Percentiles rank a stretch among this genome's conserved stretches.
These are phyloP conservation scores for Tenthredo mesomela DNA, from an alignment of 2,888 invertebrate species.

Conservation along the genomic window DNA sequence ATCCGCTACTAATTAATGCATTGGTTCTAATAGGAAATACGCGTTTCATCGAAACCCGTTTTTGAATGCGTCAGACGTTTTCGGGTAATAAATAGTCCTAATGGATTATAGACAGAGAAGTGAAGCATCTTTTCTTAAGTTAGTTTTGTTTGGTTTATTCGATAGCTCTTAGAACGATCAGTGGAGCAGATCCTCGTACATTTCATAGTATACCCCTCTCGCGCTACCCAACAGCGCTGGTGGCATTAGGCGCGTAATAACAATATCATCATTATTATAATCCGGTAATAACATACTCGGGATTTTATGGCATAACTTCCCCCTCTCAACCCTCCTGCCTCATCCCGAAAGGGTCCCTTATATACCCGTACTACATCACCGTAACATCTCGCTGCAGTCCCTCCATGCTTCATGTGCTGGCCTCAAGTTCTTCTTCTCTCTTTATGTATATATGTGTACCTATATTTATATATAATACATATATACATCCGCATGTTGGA, in stretches of 20 bases:
- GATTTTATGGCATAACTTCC: constrained; percentile 60
- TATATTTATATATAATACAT: not conserved
- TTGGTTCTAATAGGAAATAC: not conserved
- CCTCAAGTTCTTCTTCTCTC: constrained; percentile 30
- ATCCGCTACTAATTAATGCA: not conserved
- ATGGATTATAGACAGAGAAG: constrained; percentile 63
- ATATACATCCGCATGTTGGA: not conserved
- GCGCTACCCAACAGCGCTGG: constrained; percentile 45
- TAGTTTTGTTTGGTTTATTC: constrained; percentile 56
- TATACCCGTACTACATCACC: constrained; percentile 49
- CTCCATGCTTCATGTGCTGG: constrained; percentile 54
- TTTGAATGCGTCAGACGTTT: not conserved
- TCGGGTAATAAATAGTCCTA: constrained; percentile 62
- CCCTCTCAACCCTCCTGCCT: constrained; percentile 43
- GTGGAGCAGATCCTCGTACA: constrained; percentile 53
- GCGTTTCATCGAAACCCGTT: not conserved
- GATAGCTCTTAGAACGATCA: constrained; percentile 41
- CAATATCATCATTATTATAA: constrained; percentile 71
- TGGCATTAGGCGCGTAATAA: constrained; percentile 70
- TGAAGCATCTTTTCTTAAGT: constrained; percentile 19
- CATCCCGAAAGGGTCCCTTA: constrained; percentile 44
- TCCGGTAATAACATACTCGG: constrained; percentile 70
- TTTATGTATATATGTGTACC: not conserved
- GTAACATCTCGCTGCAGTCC: constrained; percentile 34
- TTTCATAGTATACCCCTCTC: not conserved